These are phyloP conservation scores for Crossaster papposus DNA, from an alignment of 53 echinoderm and acorn worm species.

Conservation along the genomic window DNA sequence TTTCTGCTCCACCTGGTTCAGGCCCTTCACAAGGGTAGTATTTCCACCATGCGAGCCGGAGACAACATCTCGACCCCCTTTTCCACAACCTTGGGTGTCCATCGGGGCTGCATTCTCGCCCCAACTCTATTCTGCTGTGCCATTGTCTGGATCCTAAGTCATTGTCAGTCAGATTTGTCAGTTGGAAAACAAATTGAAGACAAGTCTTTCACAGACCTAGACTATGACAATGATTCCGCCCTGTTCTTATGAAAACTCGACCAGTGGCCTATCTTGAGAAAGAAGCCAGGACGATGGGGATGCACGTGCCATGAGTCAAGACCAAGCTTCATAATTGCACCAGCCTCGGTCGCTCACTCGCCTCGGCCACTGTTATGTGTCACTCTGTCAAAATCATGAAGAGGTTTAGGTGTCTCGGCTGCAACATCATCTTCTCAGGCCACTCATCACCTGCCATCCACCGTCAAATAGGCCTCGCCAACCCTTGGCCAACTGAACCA, in stretches of 20 bases:
- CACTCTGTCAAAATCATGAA: neutral
- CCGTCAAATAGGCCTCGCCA: constrained; percentile 2
- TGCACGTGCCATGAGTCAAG: neutral
- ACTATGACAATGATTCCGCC: constrained; percentile 1
- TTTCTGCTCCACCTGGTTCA: constrained; percentile 1
- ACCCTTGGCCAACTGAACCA: neutral
- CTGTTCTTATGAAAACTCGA: neutral
- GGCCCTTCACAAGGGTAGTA: neutral
- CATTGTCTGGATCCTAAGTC: constrained; percentile 17
- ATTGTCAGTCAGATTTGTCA: constrained; percentile 3
- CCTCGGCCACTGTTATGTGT: neutral
- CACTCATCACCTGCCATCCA: neutral
- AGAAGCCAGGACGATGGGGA: constrained; percentile 1
- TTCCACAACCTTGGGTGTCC: neutral
- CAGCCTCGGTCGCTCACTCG: neutral
- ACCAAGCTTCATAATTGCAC: neutral
- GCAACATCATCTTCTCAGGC: neutral
- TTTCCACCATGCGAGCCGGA: neutral
- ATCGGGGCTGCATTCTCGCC: constrained; percentile 5
- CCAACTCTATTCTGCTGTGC: constrained; percentile 5
- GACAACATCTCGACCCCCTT: neutral
- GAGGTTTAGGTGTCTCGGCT: constrained; percentile 4
- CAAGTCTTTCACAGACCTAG: constrained; percentile 5
- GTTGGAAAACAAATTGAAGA: neutral
- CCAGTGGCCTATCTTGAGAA: constrained; percentile 14